These are phyloP conservation scores for Meteorus colon DNA, from an alignment of 2,888 invertebrate species.

Conservation along the genomic window DNA sequence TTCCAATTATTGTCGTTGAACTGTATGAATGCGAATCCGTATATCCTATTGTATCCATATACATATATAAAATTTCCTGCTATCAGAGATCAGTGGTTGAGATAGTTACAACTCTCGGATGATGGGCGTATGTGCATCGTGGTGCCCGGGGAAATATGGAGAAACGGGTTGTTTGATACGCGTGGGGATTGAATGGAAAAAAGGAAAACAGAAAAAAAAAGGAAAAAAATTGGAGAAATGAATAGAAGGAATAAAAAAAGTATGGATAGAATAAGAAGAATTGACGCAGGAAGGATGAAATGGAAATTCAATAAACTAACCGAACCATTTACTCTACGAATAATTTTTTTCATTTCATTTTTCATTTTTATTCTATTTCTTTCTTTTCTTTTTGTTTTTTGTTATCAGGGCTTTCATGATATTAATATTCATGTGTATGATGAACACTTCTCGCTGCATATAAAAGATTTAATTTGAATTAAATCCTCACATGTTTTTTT, in stretches of 20 bases:
- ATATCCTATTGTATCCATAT: background rate
- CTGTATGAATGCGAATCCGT: constrained; percentile 1
- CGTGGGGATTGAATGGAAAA: background rate
- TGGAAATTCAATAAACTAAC: background rate
- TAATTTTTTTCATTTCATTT: background rate
- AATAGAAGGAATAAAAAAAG: background rate
- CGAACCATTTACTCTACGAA: background rate
- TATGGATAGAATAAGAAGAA: background rate
- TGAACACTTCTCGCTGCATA: background rate
- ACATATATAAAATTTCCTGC: background rate
- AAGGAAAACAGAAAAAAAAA: background rate
- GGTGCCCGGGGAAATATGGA: constrained; percentile 24
- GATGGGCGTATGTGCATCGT: background rate
- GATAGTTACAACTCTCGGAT: constrained; percentile 19
- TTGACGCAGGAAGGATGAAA: background rate
- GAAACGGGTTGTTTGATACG: background rate
- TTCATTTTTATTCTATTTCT: constrained; percentile 9
- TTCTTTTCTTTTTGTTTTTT: constrained; percentile 1
- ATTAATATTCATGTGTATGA: constrained; percentile 2
- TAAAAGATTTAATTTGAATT: too few relatives aligned
- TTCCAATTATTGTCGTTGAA: constrained; percentile 16
- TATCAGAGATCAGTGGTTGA: constrained; percentile 4
- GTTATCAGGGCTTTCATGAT: background rate
- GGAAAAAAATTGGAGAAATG: constrained; percentile 3
- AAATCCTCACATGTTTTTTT: too few relatives aligned